A percentile compares a stretch with the other conserved stretches of the same genome.
These are phyloP conservation scores for Thecophora atra DNA, from an alignment of 2,888 invertebrate genomes.

Conservation along the genomic window DNA sequence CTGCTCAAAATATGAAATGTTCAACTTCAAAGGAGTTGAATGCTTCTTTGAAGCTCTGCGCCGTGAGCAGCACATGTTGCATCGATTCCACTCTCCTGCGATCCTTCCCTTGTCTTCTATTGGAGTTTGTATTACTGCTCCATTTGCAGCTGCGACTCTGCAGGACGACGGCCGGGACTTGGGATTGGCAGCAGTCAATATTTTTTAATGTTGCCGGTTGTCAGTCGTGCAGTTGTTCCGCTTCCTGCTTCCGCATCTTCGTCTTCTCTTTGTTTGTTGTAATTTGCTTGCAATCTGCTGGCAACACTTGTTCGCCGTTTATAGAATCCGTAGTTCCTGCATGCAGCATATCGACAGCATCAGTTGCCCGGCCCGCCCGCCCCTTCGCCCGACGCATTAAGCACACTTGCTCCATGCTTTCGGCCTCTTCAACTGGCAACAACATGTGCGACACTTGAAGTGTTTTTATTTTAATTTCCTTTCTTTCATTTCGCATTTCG, in stretches of 20 bases:
- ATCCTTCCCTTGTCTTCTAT: not conserved
- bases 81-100: not conserved
- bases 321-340: conserved; percentile 28
- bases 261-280: conserved; percentile 18
- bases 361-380: not conserved
- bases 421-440: conserved; percentile 44
- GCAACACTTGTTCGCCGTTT: conserved; percentile 64
- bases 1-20: no score
- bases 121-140: not conserved
- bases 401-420: conserved; percentile 24
- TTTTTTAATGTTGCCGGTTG: conserved; percentile 28
- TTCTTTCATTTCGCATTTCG: conserved; percentile 29
- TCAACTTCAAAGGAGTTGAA: no score
- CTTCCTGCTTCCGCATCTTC: not conserved
- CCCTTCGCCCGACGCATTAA: conserved; percentile 16
- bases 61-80: conserved; percentile 11
- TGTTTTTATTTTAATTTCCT: conserved; percentile 37
- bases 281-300: conserved; percentile 47
- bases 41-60: not conserved
- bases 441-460: conserved; percentile 54
- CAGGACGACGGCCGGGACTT: conserved; percentile 7
- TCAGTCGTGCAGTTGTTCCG: not conserved
- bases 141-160: conserved; percentile 14
- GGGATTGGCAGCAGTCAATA: conserved; percentile 38
- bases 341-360: conserved; percentile 9